Percentiles rank a stretch among this genome's conserved stretches.
Evolutionary conservation across 2,888 invertebrate genomes (phyloP).

Genomic region (Sarcophaga rosellei): DNA sequence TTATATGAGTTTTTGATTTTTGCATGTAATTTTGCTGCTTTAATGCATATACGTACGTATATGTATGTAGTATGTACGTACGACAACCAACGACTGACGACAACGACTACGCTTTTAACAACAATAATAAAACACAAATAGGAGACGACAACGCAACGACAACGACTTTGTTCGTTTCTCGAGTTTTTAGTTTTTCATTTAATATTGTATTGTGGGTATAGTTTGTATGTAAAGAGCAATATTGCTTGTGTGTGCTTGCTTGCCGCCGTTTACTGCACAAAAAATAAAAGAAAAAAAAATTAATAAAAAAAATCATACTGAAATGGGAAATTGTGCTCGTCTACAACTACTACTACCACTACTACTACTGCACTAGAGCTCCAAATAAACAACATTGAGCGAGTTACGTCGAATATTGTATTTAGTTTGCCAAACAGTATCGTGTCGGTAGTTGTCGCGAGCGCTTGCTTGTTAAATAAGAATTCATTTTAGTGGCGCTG

Average conservation of each 20-base stretch:
- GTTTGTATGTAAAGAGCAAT: conserved; percentile 57
- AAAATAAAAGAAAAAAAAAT: not conserved
- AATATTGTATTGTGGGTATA: conserved; percentile 22
- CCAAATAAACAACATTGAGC: conserved; percentile 26
- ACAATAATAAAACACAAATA: not conserved
- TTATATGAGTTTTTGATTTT: conserved; percentile 37
- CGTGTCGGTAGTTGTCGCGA: conserved; percentile 81
- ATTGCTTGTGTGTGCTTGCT: conserved; percentile 44
- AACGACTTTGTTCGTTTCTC: conserved; percentile 27
- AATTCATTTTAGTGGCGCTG: conserved; percentile 55
- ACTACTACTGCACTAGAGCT: not conserved
- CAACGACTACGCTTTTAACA: conserved; percentile 13
- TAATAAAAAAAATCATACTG: not conserved
- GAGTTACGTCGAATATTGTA: conserved; percentile 59
- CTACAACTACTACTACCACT: conserved; percentile 38
- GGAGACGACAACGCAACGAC: not conserved
- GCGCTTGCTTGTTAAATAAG: conserved; percentile 69
- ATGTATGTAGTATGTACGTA: not conserved
- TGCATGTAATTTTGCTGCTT: conserved; percentile 20
- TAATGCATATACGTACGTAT: not conserved
- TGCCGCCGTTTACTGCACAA: conserved; percentile 63
- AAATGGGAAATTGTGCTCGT: conserved; percentile 29
- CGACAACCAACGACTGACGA: conserved; percentile 4
- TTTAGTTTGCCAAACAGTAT: conserved; percentile 74
- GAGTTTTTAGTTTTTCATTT: conserved; percentile 30